phyloP scores from a whole-genome alignment of 2,113 vertebrate species.

The Scartelaos histophorus region DNA sequence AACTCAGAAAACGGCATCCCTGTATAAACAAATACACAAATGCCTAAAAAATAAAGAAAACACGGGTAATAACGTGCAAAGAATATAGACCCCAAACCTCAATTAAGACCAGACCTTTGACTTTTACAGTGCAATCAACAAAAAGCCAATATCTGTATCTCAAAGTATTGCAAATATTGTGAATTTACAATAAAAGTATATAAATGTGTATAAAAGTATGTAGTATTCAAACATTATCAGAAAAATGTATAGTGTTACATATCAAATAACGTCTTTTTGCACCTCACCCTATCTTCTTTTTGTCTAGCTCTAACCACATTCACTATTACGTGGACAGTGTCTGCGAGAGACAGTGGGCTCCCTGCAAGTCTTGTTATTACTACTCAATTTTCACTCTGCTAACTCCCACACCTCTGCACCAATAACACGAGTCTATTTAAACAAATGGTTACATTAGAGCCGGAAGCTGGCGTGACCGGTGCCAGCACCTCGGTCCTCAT shows the following conservation, averaged over 20 bases:
- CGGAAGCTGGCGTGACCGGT: conserved; percentile 42
- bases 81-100: neutral
- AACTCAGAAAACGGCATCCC: neutral
- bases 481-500: conserved; percentile 47
- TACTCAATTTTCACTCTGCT: neutral
- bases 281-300: neutral
- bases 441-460: conserved; percentile 44
- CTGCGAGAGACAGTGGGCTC: neutral
- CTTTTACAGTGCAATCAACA: neutral
- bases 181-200: neutral
- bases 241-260: too few relatives aligned
- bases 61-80: neutral
- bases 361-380: neutral
- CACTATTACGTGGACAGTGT: neutral
- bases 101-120: neutral
- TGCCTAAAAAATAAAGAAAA: neutral
- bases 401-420: conserved; percentile 12
- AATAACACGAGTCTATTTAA: conserved; percentile 52
- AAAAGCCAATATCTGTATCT: neutral
- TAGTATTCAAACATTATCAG: too few relatives aligned
- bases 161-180: neutral
- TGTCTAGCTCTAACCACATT: neutral
- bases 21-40: too few relatives aligned
- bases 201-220: too few relatives aligned
- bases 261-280: neutral